These are phyloP conservation scores for Ptycholaimellus sp. DNA, from an alignment of 2,888 invertebrate genomes.

Conservation along the genomic window DNA sequence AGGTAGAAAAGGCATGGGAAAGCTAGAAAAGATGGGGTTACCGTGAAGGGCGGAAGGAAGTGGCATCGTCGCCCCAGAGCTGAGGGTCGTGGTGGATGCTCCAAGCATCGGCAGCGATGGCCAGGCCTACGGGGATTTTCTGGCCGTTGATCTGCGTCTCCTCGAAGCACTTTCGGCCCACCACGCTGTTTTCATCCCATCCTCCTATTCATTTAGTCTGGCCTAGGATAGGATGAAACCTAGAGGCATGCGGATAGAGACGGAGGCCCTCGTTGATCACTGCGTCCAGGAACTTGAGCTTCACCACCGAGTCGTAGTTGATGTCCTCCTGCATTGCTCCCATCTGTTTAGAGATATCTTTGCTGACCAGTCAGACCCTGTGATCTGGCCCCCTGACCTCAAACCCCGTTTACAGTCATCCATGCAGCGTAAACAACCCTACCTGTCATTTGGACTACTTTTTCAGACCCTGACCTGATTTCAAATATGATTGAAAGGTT, in stretches of 20 bases:
- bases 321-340: no score
- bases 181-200: no score
- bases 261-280: slow-evolving; percentile 2
- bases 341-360: no score
- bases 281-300: slow-evolving; percentile 1
- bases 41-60: neutral
- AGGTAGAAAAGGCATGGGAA: neutral
- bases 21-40: neutral
- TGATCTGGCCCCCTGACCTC: no score
- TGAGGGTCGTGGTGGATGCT: slow-evolving; percentile 1
- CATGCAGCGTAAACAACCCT: no score
- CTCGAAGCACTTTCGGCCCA: slow-evolving; percentile 1
- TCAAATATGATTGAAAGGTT: no score
- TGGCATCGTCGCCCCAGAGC: neutral
- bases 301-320: neutral
- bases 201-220: no score
- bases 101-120: neutral
- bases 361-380: neutral
- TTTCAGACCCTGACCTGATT: no score
- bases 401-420: no score
- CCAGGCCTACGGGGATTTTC: neutral
- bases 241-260: neutral
- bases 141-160: neutral
- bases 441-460: no score
- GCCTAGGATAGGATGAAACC: no score